Conservation (phyloP, 2,888 invertebrate genomes). For the Eumerus sabulonum region DNA sequence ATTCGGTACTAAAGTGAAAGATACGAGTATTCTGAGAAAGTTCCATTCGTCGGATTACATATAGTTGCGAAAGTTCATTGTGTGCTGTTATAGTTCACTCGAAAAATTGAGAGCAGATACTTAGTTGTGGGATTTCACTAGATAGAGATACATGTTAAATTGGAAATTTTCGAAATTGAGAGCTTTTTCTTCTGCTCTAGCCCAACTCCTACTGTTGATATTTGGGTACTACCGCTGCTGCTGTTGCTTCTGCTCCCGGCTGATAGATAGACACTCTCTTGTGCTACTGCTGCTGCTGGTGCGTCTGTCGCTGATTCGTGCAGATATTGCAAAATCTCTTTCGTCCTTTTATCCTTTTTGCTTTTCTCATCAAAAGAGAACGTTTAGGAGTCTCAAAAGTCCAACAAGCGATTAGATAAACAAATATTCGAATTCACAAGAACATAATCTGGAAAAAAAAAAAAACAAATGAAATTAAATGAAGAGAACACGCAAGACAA, state of each 20-base stretch:
- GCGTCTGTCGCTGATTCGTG: conserved; percentile 38
- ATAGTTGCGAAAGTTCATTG: conserved; percentile 53
- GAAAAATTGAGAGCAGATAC: conserved; percentile 38
- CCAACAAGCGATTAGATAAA: neutral
- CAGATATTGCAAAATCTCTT: conserved; percentile 42
- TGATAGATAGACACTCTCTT: conserved; percentile 23
- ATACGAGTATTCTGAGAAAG: conserved; percentile 61
- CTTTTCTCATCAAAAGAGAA: neutral
- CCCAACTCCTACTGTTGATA: conserved; percentile 35
- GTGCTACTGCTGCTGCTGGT: conserved; percentile 32
- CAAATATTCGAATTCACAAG: neutral
- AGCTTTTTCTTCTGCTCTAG: conserved; percentile 58
- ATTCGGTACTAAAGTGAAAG: conserved; percentile 65
- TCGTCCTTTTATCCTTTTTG: neutral
- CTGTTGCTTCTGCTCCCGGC: conserved; percentile 41
- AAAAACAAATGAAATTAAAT: conserved; percentile 3
- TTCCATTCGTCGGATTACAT: conserved; percentile 50
- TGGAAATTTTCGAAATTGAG: conserved; percentile 9
- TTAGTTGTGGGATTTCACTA: too few relatives aligned
- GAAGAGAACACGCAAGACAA: conserved; percentile 18
- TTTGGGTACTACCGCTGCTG: conserved; percentile 32
- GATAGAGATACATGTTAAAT: conserved; percentile 37
- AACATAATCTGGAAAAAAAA: neutral
- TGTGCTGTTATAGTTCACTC: conserved; percentile 40
- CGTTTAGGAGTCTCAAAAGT: conserved; percentile 1